These are phyloP conservation scores for Drosophila mojavensis DNA, from an alignment of 1,140 invertebrate species.

Conservation along the genomic window DNA sequence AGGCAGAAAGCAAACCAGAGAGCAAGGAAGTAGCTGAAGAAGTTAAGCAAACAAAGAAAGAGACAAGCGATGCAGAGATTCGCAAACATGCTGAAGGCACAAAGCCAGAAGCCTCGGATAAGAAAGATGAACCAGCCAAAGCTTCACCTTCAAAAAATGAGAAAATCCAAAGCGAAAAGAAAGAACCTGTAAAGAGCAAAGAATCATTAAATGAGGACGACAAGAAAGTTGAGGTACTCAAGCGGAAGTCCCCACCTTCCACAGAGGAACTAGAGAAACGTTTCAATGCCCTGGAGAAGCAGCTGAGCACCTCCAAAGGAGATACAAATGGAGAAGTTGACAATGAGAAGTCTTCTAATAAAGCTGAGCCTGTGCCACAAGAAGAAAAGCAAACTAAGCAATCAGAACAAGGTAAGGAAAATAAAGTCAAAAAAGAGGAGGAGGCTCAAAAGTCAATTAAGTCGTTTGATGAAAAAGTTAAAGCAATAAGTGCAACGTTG, in stretches of 20 bases:
- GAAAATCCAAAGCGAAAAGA: neutral
- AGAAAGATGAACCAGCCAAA: neutral
- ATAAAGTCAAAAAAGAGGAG: neutral
- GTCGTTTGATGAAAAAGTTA: conserved; percentile 53
- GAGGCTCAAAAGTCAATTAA: conserved; percentile 30
- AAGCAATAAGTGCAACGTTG: conserved; percentile 31
- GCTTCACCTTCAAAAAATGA: neutral
- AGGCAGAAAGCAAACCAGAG: neutral
- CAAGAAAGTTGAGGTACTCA: conserved; percentile 7
- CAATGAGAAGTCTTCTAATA: neutral
- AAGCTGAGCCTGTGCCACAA: neutral
- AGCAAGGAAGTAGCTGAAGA: neutral
- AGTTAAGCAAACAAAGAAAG: neutral
- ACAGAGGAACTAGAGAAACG: conserved; percentile 79
- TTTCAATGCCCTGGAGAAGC: conserved; percentile 73
- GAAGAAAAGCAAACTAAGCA: neutral
- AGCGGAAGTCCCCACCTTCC: conserved; percentile 64
- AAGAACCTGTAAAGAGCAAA: neutral
- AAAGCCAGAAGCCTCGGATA: neutral
- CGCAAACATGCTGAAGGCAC: neutral
- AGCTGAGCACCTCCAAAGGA: conserved; percentile 53
- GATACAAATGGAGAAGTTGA: conserved; percentile 29
- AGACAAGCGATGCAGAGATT: neutral
- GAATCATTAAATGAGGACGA: neutral
- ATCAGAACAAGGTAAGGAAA: neutral